phyloP scores from a whole-genome alignment of 2,888 invertebrate species.

The Odontothrips loti region DNA sequence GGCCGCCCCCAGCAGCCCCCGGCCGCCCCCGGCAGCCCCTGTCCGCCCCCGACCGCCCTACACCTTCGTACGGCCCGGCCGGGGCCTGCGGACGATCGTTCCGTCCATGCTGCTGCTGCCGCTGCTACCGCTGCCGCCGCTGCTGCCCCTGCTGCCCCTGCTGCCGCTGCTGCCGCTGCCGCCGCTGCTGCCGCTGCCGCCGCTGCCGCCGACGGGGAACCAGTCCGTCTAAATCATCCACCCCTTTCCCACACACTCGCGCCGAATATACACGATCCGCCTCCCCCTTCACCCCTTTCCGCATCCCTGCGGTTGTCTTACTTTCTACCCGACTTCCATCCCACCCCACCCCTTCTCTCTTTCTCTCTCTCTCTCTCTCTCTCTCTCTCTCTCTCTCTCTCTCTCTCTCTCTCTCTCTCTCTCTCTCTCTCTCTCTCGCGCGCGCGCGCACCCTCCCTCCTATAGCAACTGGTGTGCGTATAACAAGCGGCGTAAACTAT shows the following conservation, averaged over 20 bases:
- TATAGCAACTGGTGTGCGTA: too few species aligned
- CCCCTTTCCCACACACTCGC: not conserved
- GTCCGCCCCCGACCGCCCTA: too few species aligned
- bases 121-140: too few species aligned
- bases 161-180: too few species aligned
- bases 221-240: not conserved
- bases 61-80: too few species aligned
- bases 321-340: not conserved
- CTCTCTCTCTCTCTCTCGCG: not conserved
- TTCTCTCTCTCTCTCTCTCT: slow-evolving; percentile 15
- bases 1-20: not conserved
- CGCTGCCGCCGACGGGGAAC: too few species aligned
- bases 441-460: not conserved
- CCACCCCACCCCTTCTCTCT: not conserved
- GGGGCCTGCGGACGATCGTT: too few species aligned
- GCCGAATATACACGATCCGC: not conserved
- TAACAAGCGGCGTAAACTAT: too few species aligned
- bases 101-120: too few species aligned
- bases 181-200: too few species aligned
- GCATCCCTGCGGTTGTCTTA: not conserved
- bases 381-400: slow-evolving; percentile 12
- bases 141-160: too few species aligned
- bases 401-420: slow-evolving; percentile 15
- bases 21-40: not conserved
- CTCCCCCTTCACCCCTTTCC: not conserved